phyloP scores from a whole-genome alignment of 1,140 invertebrate species.

The Bactericera cockerelli region DNA sequence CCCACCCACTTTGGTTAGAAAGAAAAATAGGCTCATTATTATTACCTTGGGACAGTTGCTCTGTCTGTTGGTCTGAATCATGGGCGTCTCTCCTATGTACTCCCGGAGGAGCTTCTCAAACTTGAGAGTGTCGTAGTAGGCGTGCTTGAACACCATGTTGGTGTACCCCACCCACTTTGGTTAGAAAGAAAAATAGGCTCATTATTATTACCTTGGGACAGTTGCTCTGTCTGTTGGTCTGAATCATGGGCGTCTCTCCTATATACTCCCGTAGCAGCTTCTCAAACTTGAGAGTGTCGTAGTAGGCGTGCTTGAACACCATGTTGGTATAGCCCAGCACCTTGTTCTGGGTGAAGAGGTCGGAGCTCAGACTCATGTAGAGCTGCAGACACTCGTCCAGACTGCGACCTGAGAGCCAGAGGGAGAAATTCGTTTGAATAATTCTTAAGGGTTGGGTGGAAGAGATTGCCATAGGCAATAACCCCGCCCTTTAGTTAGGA shows the following conservation, averaged over 20 bases:
- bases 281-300: conserved; percentile 76
- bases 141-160: conserved; percentile 66
- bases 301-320: conserved; percentile 76
- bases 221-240: conserved; percentile 39
- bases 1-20: too few relatives aligned
- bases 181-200: too few relatives aligned
- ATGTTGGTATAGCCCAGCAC: conserved; percentile 60
- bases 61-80: conserved; percentile 49
- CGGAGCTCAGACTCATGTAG: conserved; percentile 50
- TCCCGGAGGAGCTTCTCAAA: conserved; percentile 70
- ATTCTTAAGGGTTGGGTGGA: too few relatives aligned
- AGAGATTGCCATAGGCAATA: too few relatives aligned
- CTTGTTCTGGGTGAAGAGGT: conserved; percentile 54
- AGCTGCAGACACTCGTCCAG: conserved; percentile 44
- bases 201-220: conserved; percentile 53
- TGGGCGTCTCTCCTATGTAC: conserved; percentile 44
- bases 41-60: too few relatives aligned
- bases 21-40: too few relatives aligned
- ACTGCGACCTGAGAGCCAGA: conserved; percentile 35
- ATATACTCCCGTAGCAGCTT: conserved; percentile 55
- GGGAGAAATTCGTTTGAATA: too few relatives aligned
- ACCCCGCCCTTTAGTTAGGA: too few relatives aligned
- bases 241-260: conserved; percentile 48
- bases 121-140: conserved; percentile 74
- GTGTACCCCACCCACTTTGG: too few relatives aligned